These are phyloP conservation scores for Borostomias antarcticus DNA, from an alignment of 2,797 vertebrate species.

Conservation along the genomic window DNA sequence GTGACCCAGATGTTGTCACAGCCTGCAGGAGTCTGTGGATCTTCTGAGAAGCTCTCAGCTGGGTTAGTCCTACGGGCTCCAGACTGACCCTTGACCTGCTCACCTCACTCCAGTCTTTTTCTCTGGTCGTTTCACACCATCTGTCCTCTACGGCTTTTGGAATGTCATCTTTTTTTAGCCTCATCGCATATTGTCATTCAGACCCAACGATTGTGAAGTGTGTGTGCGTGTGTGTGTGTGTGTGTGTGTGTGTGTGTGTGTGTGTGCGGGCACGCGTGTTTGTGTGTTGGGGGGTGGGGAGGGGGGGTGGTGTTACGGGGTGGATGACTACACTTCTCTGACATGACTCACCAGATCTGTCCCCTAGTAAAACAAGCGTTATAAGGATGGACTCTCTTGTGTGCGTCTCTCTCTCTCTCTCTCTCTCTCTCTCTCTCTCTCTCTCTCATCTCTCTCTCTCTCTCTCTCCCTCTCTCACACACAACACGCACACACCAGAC, in stretches of 20 bases:
- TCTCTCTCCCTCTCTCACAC: no score
- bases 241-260: constrained; percentile 14
- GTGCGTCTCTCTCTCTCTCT: no score
- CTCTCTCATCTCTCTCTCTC: no score
- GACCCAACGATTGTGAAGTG: not conserved
- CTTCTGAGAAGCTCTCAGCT: not conserved
- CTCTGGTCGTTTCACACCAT: no score
- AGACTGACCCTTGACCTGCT: no score
- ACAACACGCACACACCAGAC: constrained; percentile 21
- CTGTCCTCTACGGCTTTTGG: constrained; percentile 42
- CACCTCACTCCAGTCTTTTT: no score
- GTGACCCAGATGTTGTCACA: not conserved
- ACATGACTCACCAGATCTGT: constrained; percentile 70
- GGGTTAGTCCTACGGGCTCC: no score
- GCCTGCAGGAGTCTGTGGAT: not conserved
- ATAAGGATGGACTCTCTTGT: constrained; percentile 13
- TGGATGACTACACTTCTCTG: constrained; percentile 68
- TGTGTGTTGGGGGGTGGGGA: constrained; percentile 30
- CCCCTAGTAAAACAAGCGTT: constrained; percentile 44
- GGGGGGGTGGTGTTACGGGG: constrained; percentile 55
- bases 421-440: no score
- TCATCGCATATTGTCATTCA: constrained; percentile 27
- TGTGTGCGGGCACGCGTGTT: no score
- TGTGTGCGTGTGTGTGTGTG: constrained; percentile 17
- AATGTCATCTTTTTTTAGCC: constrained; percentile 31